A percentile compares a stretch with the other conserved stretches of the same genome.
phyloP scores from a whole-genome alignment of 1,140 invertebrate species.

The Panagrolaimus sp. region DNA sequence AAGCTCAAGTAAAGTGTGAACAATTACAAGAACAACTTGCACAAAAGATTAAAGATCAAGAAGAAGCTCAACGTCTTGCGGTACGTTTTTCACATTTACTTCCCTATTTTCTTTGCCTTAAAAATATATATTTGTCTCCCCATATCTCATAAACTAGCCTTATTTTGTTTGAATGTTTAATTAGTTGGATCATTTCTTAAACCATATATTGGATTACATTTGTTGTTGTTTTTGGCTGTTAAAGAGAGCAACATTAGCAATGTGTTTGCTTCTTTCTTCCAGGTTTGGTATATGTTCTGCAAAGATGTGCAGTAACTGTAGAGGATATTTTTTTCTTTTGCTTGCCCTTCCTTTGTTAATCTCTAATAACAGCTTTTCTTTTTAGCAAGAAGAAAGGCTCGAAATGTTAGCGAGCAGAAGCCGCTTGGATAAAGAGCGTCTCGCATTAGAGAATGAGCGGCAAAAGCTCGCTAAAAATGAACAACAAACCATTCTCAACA shows the following conservation, averaged over 20 bases:
- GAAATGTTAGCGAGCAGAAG: conserved; percentile 38
- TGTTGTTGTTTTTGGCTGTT: too few relatives aligned
- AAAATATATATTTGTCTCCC: background rate
- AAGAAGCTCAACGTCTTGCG: conserved; percentile 40
- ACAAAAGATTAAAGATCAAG: conserved; percentile 34
- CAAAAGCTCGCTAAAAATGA: conserved; percentile 35
- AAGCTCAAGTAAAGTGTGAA: conserved; percentile 36
- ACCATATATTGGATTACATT: background rate
- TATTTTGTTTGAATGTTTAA: background rate
- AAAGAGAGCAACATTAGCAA: background rate
- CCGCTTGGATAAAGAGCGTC: conserved; percentile 38
- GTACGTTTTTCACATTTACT: conserved; percentile 23
- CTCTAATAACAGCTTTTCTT: conserved; percentile 18
- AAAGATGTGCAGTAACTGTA: background rate
- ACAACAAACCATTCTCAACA: conserved; percentile 43
- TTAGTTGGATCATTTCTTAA: background rate
- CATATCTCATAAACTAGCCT: background rate
- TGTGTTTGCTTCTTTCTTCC: background rate
- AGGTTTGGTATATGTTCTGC: background rate
- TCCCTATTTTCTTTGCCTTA: background rate
- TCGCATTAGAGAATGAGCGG: conserved; percentile 31
- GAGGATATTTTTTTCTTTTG: conserved; percentile 1
- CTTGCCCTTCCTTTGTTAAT: background rate
- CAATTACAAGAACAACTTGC: conserved; percentile 30
- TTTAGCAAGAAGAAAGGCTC: conserved; percentile 45